Percentiles rank a stretch among this genome's conserved stretches.
Evolutionary conservation across 1,140 invertebrate species (phyloP).

Genomic region (Apis dorsata): DNA sequence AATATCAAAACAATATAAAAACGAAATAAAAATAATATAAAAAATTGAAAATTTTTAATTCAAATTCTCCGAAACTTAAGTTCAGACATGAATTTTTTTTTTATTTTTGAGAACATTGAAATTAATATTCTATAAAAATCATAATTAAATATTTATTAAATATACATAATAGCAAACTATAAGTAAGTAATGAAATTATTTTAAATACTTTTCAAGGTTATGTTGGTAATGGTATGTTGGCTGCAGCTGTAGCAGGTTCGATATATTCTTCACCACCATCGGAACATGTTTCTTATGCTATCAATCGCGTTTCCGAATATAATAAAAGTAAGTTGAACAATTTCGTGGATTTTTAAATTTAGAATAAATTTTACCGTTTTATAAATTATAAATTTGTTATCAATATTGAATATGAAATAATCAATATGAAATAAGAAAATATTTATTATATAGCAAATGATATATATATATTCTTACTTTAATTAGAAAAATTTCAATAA

Average conservation of each 20-base stretch:
- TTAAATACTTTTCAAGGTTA: slow-evolving; percentile 82
- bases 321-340: slow-evolving; percentile 77
- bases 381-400: no score
- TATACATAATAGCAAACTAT: neutral
- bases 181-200: neutral
- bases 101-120: no score
- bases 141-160: neutral
- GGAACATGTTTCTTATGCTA: slow-evolving; percentile 84
- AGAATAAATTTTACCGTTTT: neutral
- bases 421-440: no score
- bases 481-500: no score
- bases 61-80: no score
- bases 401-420: no score
- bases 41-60: no score
- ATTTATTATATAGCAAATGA: no score
- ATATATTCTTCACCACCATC: slow-evolving; percentile 91
- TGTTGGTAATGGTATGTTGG: slow-evolving; percentile 89
- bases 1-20: no score
- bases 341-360: slow-evolving; percentile 6
- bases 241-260: slow-evolving; percentile 86
- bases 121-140: neutral
- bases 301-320: slow-evolving; percentile 81
- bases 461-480: no score
- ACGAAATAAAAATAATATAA: no score
- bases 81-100: no score